Base-by-base conservation (phyloP, 2,113 vertebrate species). In the Craseonycteris thonglongyai region DNA sequence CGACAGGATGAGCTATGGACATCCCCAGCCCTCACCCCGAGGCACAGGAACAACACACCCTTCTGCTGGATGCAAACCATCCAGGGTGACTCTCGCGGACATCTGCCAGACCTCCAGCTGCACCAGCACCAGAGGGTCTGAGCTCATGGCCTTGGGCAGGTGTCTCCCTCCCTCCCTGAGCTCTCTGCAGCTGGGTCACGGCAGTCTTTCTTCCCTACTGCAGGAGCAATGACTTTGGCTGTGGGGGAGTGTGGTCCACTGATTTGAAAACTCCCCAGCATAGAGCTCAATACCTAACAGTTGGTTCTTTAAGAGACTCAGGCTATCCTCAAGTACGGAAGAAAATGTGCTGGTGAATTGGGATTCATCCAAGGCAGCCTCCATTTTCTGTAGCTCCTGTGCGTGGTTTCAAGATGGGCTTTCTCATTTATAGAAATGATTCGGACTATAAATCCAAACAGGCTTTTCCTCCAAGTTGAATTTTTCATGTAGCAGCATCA, bases 131-230 rank as follows among this genome's bases (percentile, higher is more conserved):
- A n/a, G 56, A 89, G 82, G 71, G 89, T 95, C 68, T 76, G 87
- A 84, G 49, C 88, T 97, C 97, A 78, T 92, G 89, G 74, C 51
- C 96, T 76, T 72, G 90, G 90, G 86, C 89, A 96, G 79, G 90
- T 94, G 26, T 85, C 93, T 96, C 94, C 74, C 59, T 95, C 95
- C 74, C 59, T 95, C 94, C 92, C 51, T 91, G 88, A 96, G 68
- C 94, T 83, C 72, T 82, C 92, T 38, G 95, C 54, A 93, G 81
- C 91, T 96, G 94, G 72, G 91, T 90, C 93, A 93, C 93, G 82
- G 95, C 63, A 82, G 71, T 81, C 56, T 72, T 88, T 63, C 71
- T 38, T 93, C 45, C 88, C 49, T 85, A 4, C 54, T 90, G 65
- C 82, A 51, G 93, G 83, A 90, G 51, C 78, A 84, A 91, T 69